A percentile compares a stretch with the other conserved stretches of the same genome.
Evolutionary conservation across 2,113 vertebrate species (phyloP).

Genomic region (Fregetta grallaria): DNA sequence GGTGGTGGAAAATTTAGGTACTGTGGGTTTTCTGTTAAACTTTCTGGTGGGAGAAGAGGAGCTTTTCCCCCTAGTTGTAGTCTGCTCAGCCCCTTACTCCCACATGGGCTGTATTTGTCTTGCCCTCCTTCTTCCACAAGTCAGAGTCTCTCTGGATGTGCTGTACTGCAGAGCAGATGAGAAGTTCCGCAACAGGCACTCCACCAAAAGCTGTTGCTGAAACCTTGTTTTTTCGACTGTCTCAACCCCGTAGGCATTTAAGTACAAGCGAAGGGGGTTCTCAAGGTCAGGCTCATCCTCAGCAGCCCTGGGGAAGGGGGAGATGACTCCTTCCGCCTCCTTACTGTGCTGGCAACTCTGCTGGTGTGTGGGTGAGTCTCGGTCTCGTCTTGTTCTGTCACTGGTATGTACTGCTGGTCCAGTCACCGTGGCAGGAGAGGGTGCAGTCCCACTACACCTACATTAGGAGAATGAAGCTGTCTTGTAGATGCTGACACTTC

Average conservation of each 20-base stretch:
- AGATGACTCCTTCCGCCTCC: neutral
- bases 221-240: neutral
- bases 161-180: neutral
- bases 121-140: neutral
- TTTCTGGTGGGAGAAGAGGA: neutral
- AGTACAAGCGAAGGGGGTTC: neutral
- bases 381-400: neutral
- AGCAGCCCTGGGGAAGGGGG: neutral
- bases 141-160: neutral
- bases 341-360: neutral
- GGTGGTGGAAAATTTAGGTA: neutral
- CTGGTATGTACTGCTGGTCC: accelerated
- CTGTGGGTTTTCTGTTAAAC: neutral
- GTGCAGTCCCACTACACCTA: neutral
- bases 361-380: neutral
- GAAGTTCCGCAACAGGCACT: neutral
- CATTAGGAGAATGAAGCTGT: neutral
- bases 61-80: neutral
- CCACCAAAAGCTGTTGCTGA: neutral
- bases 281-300: neutral
- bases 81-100: neutral
- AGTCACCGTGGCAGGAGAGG: neutral
- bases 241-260: neutral
- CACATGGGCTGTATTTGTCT: neutral
- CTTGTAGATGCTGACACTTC: neutral